Conservation (phyloP, 1,140 invertebrate species). For the Drosophila quadrilineata region DNA sequence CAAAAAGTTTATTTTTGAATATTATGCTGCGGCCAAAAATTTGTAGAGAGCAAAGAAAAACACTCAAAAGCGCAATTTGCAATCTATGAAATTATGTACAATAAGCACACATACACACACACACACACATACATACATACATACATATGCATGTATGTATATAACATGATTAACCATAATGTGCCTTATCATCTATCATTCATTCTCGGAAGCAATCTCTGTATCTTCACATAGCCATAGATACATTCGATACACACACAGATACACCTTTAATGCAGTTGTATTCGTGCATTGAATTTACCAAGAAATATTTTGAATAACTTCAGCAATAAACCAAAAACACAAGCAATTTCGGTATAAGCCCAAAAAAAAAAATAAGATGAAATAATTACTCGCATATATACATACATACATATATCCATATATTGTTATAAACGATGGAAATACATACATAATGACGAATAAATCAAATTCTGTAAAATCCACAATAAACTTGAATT, state of each 20-base stretch:
- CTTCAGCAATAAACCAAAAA: background rate
- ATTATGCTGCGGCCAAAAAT: slow-evolving; percentile 44
- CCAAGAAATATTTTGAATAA: too few relatives aligned
- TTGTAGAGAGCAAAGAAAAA: slow-evolving; percentile 30
- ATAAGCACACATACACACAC: slow-evolving; percentile 1
- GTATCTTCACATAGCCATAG: too few relatives aligned
- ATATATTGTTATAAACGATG: slow-evolving; percentile 55
- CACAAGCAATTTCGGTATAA: slow-evolving; percentile 18
- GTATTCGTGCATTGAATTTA: too few relatives aligned
- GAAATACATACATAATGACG: too few relatives aligned
- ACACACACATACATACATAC: background rate
- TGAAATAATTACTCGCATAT: too few relatives aligned
- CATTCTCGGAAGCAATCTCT: too few relatives aligned
- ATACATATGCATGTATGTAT: background rate
- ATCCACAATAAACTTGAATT: slow-evolving; percentile 13
- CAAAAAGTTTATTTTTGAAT: background rate
- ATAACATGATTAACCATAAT: slow-evolving; percentile 48
- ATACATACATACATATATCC: too few relatives aligned
- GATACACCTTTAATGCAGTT: slow-evolving; percentile 1
- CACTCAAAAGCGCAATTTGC: slow-evolving; percentile 59
- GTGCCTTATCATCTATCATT: slow-evolving; percentile 64
- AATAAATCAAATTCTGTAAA: slow-evolving; percentile 57
- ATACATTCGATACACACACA: background rate
- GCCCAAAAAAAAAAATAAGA: slow-evolving; percentile 21
- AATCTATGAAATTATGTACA: slow-evolving; percentile 44